Conservation (phyloP, 1,140 invertebrate genomes). For the Stenopsyche tienmushanensis region DNA sequence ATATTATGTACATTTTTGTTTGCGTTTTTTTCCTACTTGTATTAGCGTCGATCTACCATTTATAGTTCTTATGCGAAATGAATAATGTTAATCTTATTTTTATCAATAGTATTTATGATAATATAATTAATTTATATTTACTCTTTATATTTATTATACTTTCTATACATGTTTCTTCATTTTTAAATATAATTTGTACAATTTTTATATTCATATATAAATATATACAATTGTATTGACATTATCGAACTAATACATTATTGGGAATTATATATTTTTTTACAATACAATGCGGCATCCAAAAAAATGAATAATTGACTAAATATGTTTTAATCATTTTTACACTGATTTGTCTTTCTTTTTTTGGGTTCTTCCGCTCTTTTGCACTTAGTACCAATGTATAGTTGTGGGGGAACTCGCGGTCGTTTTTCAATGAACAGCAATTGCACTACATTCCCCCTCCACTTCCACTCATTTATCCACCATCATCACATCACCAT, state of each 20-base stretch:
- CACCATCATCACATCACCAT: constrained; percentile 44
- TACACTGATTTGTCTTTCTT: not conserved
- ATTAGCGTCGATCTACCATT: too few relatives aligned
- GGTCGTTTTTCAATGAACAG: constrained; percentile 28
- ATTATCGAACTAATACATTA: too few relatives aligned
- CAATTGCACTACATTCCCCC: constrained; percentile 43
- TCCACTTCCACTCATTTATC: constrained; percentile 40
- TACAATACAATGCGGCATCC: too few relatives aligned
- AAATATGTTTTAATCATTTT: constrained; percentile 5
- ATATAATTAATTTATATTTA: not conserved
- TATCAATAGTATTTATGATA: not conserved
- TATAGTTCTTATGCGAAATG: too few relatives aligned
- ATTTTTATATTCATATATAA: constrained; percentile 12
- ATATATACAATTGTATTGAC: not conserved
- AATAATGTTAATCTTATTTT: not conserved
- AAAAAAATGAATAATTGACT: constrained; percentile 9
- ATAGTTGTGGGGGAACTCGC: not conserved
- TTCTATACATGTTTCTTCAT: too few relatives aligned
- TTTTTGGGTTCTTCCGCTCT: not conserved
- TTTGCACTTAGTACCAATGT: constrained; percentile 27
- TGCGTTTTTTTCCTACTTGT: too few relatives aligned
- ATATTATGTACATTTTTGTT: too few relatives aligned
- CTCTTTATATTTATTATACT: too few relatives aligned
- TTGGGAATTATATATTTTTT: too few relatives aligned
- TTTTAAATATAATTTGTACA: constrained; percentile 9